These are phyloP conservation scores for Schrankia costaestrigalis DNA, from an alignment of 2,888 invertebrate genomes.

Conservation along the genomic window DNA sequence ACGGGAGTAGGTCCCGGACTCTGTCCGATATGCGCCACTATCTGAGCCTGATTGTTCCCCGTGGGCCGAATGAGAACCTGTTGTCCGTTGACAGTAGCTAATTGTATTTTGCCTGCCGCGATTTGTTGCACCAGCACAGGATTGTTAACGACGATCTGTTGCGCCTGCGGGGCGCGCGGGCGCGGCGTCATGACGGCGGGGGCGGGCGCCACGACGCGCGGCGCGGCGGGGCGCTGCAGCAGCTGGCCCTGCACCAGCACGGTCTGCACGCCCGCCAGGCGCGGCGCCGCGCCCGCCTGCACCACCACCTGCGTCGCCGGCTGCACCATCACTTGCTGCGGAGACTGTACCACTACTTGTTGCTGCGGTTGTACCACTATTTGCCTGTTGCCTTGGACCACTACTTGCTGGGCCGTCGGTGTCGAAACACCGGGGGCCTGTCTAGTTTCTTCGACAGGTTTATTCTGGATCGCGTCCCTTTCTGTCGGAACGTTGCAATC, in stretches of 20 bases:
- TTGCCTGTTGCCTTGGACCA: slow-evolving; percentile 52
- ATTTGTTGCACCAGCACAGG: slow-evolving; percentile 89
- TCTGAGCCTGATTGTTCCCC: slow-evolving; percentile 89
- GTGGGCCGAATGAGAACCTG: slow-evolving; percentile 90
- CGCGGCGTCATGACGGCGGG: slow-evolving; percentile 47
- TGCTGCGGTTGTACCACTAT: slow-evolving; percentile 57
- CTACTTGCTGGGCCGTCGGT: slow-evolving; percentile 47
- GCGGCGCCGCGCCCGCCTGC: slow-evolving; percentile 33
- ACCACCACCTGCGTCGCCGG: slow-evolving; percentile 45
- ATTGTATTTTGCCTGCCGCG: slow-evolving; percentile 89
- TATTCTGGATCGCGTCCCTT: slow-evolving; percentile 14
- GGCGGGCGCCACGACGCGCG: slow-evolving; percentile 53
- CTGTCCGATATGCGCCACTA: slow-evolving; percentile 86
- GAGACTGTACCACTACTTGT: slow-evolving; percentile 29
- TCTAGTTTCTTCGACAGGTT: slow-evolving; percentile 25
- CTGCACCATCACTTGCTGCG: slow-evolving; percentile 52
- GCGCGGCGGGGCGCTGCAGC: slow-evolving; percentile 37
- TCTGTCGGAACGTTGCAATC: slow-evolving; percentile 25
- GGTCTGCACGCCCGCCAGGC: slow-evolving; percentile 55
- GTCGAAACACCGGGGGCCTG: slow-evolving; percentile 24
- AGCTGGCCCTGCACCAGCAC: slow-evolving; percentile 57
- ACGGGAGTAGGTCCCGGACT: slow-evolving; percentile 67
- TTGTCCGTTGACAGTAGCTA: slow-evolving; percentile 92
- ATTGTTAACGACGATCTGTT: slow-evolving; percentile 89
- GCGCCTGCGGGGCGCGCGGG: slow-evolving; percentile 58